Conservation (phyloP, 2,113 vertebrate species). For the Xenopus borealis region DNA sequence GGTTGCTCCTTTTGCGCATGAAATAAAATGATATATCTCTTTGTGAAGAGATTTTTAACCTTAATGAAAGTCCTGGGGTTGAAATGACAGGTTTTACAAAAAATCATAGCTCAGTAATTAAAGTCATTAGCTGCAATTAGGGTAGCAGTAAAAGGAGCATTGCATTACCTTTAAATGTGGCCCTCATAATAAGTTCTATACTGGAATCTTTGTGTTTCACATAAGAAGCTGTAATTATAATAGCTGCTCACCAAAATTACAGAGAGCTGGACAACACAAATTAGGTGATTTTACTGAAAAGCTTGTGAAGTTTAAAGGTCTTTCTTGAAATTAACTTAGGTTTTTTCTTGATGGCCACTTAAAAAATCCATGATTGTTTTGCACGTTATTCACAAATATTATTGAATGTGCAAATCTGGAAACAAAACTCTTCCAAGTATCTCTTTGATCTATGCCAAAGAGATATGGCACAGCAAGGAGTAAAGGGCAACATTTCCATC, state of each 20-base stretch:
- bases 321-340: too few species aligned
- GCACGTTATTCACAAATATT: too few species aligned
- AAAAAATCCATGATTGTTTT: too few species aligned
- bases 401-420: too few species aligned
- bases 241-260: slow-evolving; percentile 20
- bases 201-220: neutral
- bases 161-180: neutral
- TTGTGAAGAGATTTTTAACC: neutral
- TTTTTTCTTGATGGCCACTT: too few species aligned
- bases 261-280: neutral
- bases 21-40: slow-evolving; percentile 13
- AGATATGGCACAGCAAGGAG: too few species aligned
- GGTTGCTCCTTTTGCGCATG: slow-evolving; percentile 15
- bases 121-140: slow-evolving; percentile 11
- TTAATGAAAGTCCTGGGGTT: slow-evolving; percentile 18
- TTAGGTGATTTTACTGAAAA: too few species aligned
- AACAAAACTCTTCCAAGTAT: too few species aligned
- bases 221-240: slow-evolving; percentile 11
- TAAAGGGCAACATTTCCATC: too few species aligned
- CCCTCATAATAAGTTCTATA: neutral
- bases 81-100: slow-evolving; percentile 16
- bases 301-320: too few species aligned
- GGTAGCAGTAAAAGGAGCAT: neutral
- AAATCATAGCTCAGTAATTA: slow-evolving; percentile 27
- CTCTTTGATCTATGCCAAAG: too few species aligned